A percentile compares a stretch with the other conserved stretches of the same genome.
Evolutionary conservation across 2,797 vertebrate genomes (phyloP).

Genomic region (Chaenodraco wilsoni): DNA sequence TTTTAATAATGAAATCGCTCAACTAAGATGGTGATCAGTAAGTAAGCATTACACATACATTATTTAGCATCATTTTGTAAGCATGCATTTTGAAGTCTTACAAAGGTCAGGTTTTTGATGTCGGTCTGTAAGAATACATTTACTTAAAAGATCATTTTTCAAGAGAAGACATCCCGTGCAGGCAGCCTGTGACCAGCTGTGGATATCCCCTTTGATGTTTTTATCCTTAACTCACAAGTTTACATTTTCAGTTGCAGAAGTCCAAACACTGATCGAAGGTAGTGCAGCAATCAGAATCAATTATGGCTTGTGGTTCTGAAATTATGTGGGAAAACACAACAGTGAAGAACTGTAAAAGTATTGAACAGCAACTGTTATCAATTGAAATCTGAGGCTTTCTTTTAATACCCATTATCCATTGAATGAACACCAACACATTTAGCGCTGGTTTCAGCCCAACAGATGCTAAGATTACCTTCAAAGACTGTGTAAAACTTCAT

Average conservation of each 20-base stretch:
- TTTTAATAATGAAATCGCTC: not conserved
- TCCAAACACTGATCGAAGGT: not conserved
- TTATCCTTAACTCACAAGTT: not conserved
- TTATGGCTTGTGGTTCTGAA: not conserved
- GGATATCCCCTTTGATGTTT: not conserved
- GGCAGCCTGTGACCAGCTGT: not conserved
- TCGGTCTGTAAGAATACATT: not conserved
- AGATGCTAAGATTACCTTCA: conserved; percentile 53
- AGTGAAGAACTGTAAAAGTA: not conserved
- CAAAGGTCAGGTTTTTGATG: not conserved
- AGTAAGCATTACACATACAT: not conserved
- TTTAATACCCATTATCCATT: conserved; percentile 10
- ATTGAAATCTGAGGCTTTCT: not conserved
- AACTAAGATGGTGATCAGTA: not conserved
- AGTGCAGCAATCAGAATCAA: not conserved
- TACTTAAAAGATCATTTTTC: not conserved
- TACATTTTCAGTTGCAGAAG: not conserved
- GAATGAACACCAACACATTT: conserved; percentile 17
- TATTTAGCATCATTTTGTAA: not conserved
- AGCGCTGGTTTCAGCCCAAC: conserved; percentile 15
- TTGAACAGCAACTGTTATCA: conserved; percentile 12
- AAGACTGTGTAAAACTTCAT: conserved; percentile 44
- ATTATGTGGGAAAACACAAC: too few relatives aligned
- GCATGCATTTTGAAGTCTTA: not conserved
- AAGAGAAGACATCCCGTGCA: not conserved